phyloP scores from a whole-genome alignment of 2,113 vertebrate species.

The Equus przewalskii region DNA sequence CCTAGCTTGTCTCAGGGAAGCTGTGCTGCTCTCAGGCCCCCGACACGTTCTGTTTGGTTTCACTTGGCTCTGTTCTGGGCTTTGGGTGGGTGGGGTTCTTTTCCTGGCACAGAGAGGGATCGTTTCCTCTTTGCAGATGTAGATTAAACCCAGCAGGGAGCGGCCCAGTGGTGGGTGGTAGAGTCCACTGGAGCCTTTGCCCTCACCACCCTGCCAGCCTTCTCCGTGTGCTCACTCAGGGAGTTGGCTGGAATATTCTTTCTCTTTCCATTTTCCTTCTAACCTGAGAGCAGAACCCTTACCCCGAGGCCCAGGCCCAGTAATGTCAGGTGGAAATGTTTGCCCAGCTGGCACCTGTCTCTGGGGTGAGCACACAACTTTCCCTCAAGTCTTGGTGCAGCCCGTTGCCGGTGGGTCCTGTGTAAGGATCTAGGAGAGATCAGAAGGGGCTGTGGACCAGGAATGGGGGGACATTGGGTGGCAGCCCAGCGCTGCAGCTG shows the following conservation, averaged over 20 bases:
- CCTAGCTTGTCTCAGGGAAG: not conserved
- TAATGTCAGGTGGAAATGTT: no score
- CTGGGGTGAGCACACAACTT: not conserved
- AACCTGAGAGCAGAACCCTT: not conserved
- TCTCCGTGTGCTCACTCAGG: not conserved
- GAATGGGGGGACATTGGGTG: not conserved
- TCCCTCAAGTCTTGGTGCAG: not conserved
- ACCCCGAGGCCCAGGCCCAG: accelerated
- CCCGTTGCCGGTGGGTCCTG: not conserved
- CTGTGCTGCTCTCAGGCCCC: accelerated
- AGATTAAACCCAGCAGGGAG: not conserved
- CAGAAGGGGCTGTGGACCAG: not conserved
- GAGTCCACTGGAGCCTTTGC: not conserved
- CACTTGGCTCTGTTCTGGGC: not conserved
- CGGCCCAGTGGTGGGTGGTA: accelerated
- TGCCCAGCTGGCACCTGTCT: not conserved
- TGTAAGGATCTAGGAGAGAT: not conserved
- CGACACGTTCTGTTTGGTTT: not conserved
- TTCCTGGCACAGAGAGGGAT: not conserved
- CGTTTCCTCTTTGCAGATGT: not conserved
- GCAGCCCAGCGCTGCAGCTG: not conserved
- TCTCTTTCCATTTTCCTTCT: not conserved
- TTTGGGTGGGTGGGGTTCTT: accelerated
- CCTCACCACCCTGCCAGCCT: no score
- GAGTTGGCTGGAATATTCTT: no score